Percentiles rank a stretch among this genome's conserved stretches.
Conservation (phyloP, 2,797 vertebrate genomes). For the Lutjanus campechanus region DNA sequence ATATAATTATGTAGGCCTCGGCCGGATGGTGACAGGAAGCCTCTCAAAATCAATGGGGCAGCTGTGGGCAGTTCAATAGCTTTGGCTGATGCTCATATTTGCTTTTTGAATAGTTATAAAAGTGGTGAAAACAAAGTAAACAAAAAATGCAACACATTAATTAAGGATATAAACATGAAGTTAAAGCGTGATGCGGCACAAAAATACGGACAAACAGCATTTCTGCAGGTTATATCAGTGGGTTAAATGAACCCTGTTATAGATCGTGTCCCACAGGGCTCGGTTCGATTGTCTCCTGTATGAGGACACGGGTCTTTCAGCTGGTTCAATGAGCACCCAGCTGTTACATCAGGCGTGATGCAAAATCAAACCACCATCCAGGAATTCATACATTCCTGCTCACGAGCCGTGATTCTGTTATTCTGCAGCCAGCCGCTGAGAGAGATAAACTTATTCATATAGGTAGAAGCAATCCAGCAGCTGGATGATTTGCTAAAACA, state of each 20-base stretch:
- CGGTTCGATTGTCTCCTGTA: conserved; percentile 70
- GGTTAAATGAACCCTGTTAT: conserved; percentile 54
- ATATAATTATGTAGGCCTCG: conserved; percentile 24
- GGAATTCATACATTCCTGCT: conserved; percentile 59
- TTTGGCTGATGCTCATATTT: conserved; percentile 4
- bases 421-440: conserved; percentile 48
- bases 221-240: conserved; percentile 25
- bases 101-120: conserved; percentile 11
- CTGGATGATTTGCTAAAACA: conserved; percentile 16
- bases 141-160: neutral
- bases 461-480: conserved; percentile 4
- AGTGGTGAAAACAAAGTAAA: neutral
- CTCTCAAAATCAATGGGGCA: conserved; percentile 50
- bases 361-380: conserved; percentile 60
- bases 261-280: conserved; percentile 61
- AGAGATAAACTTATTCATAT: conserved; percentile 34
- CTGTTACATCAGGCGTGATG: conserved; percentile 79
- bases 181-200: neutral
- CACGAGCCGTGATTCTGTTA: conserved; percentile 39
- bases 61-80: conserved; percentile 24
- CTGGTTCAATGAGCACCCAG: conserved; percentile 71
- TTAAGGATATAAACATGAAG: neutral
- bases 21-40: conserved; percentile 40
- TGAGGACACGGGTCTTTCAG: conserved; percentile 70
- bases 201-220: neutral